phyloP scores from a whole-genome alignment of 2,888 invertebrate species.

The Platycheirus rosarum region DNA sequence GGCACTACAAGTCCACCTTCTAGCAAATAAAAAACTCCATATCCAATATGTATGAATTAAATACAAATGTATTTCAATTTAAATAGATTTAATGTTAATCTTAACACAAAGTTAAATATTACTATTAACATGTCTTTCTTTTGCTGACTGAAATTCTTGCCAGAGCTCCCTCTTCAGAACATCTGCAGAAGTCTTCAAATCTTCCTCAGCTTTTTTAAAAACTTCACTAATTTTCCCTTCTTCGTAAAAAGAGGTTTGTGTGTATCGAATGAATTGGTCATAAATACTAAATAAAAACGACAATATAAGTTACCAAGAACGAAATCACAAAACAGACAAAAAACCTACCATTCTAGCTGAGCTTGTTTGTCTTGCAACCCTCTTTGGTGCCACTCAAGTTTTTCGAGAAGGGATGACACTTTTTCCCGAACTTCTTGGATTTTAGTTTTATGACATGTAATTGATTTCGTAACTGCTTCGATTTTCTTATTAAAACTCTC shows the following conservation, averaged over 20 bases:
- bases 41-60: no score
- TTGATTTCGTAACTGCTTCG: slow-evolving; percentile 14
- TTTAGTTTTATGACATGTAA: slow-evolving; percentile 18
- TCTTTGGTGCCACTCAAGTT: slow-evolving; percentile 33
- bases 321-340: background rate
- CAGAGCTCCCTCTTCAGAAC: background rate
- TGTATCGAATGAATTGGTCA: background rate
- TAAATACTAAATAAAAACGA: slow-evolving; percentile 14
- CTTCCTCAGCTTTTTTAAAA: slow-evolving; percentile 3
- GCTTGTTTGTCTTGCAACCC: slow-evolving; percentile 25
- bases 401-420: slow-evolving; percentile 11
- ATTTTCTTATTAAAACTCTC: background rate
- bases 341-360: slow-evolving; percentile 38
- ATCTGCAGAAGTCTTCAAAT: slow-evolving; percentile 1
- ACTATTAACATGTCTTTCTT: background rate
- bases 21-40: no score
- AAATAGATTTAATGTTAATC: background rate
- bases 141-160: slow-evolving; percentile 1
- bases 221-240: background rate
- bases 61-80: slow-evolving; percentile 21
- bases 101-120: background rate
- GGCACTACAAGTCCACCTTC: no score
- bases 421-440: slow-evolving; percentile 38
- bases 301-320: no score
- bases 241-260: background rate